Evolutionary conservation across 2,888 invertebrate genomes (phyloP).

Genomic region (Molanna angustata): DNA sequence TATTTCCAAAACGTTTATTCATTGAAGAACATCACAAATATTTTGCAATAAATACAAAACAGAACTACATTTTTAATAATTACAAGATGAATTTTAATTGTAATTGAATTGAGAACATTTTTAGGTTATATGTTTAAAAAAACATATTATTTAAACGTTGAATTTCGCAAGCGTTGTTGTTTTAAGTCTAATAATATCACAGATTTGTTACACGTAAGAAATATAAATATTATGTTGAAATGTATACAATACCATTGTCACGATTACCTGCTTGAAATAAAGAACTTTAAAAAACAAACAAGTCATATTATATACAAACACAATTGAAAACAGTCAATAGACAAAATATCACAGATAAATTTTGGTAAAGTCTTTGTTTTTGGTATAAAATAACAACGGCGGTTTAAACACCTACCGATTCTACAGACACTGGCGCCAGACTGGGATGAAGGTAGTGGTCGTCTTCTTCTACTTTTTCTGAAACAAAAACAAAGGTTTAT

Average conservation of each 20-base stretch:
- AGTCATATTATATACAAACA: background rate
- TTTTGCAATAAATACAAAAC: too few relatives aligned
- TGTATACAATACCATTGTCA: background rate
- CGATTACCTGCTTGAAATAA: background rate
- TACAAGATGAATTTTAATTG: too few relatives aligned
- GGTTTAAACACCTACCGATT: constrained; percentile 58
- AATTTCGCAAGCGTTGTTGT: too few relatives aligned
- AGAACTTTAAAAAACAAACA: background rate
- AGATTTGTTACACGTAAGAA: too few relatives aligned
- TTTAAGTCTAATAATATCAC: too few relatives aligned
- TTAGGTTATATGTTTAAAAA: too few relatives aligned
- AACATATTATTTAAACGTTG: too few relatives aligned
- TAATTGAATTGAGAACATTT: too few relatives aligned
- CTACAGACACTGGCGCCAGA: constrained; percentile 59
- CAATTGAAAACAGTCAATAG: background rate
- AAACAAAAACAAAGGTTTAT: constrained; percentile 30
- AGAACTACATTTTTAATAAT: too few relatives aligned
- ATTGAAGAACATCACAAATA: too few relatives aligned
- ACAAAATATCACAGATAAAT: background rate
- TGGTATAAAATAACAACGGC: constrained; percentile 9
- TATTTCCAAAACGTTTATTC: too few relatives aligned
- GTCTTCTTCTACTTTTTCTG: constrained; percentile 56
- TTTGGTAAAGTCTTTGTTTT: constrained; percentile 11
- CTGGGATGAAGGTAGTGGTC: constrained; percentile 85
- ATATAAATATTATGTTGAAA: too few relatives aligned